Evolutionary conservation across 1,140 invertebrate genomes (phyloP).

Genomic region (Orchesella cincta): DNA sequence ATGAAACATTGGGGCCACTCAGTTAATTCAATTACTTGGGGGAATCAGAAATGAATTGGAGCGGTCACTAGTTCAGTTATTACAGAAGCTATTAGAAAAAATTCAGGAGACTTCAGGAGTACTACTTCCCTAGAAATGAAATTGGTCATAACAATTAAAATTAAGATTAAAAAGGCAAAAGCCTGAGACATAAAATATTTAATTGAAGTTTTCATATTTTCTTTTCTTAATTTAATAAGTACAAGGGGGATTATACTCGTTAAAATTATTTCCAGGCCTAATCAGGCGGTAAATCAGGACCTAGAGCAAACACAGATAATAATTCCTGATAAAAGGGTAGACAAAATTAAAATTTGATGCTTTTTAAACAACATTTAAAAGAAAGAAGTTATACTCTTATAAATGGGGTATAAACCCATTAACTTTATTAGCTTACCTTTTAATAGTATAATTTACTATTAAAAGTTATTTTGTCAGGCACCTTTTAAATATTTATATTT

Average conservation of each 20-base stretch:
- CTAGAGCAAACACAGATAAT: conserved; percentile 29
- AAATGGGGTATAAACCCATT: conserved; percentile 50
- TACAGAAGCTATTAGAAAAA: conserved; percentile 24
- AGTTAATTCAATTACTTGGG: conserved; percentile 37
- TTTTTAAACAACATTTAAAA: conserved; percentile 47
- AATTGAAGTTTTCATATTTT: conserved; percentile 24
- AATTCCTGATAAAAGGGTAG: conserved; percentile 28
- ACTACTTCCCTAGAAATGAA: neutral
- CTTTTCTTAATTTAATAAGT: conserved; percentile 29
- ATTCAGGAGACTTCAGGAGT: neutral
- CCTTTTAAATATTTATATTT: too few relatives aligned
- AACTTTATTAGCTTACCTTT: conserved; percentile 52
- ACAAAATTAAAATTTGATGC: conserved; percentile 38
- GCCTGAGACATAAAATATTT: conserved; percentile 49
- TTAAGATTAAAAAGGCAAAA: conserved; percentile 38
- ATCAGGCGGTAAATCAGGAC: conserved; percentile 33
- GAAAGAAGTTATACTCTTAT: conserved; percentile 39
- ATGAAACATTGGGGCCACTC: conserved; percentile 25
- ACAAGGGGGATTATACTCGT: conserved; percentile 47
- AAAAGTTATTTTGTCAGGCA: too few relatives aligned
- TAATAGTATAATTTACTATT: conserved; percentile 47
- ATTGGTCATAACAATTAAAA: conserved; percentile 22
- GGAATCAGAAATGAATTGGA: conserved; percentile 46
- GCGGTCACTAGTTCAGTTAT: conserved; percentile 42
- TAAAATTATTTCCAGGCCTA: conserved; percentile 48